phyloP scores from a whole-genome alignment of 92 coral and sea anemone genomes.

The Umimayanthus chanpuru region DNA sequence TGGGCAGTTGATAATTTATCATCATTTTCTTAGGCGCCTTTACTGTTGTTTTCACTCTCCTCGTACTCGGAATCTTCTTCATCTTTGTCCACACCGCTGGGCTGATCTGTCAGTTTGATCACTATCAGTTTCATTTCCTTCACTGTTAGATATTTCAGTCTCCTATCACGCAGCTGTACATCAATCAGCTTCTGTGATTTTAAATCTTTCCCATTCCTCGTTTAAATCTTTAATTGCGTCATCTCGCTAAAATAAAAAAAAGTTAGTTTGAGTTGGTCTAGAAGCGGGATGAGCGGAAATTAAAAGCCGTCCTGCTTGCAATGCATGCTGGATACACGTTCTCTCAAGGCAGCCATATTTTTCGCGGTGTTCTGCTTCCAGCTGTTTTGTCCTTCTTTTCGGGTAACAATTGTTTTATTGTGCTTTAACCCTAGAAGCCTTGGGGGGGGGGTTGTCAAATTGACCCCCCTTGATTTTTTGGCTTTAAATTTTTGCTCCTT shows the following conservation, averaged over 20 bases:
- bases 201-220: slow-evolving; percentile 13
- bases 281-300: not conserved
- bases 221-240: slow-evolving; percentile 20
- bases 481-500: too few relatives aligned
- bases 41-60: slow-evolving; percentile 9
- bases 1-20: slow-evolving; percentile 12
- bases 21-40: not conserved
- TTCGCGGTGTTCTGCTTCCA: too few relatives aligned
- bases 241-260: slow-evolving; percentile 11
- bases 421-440: too few relatives aligned
- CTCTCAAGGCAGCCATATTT: too few relatives aligned
- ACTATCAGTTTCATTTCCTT: not conserved
- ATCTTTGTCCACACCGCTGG: not conserved
- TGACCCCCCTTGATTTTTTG: too few relatives aligned
- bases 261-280: slow-evolving; percentile 4
- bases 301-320: too few relatives aligned
- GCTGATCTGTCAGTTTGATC: slow-evolving; percentile 19
- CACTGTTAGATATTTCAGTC: not conserved
- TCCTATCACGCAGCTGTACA: slow-evolving; percentile 7
- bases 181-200: slow-evolving; percentile 11
- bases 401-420: too few relatives aligned
- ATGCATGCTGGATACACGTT: too few relatives aligned
- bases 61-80: slow-evolving; percentile 1
- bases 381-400: too few relatives aligned
- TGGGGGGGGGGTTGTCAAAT: too few relatives aligned